phyloP scores from a whole-genome alignment of 2,888 invertebrate genomes.

The Chrysopilus asiliformis region DNA sequence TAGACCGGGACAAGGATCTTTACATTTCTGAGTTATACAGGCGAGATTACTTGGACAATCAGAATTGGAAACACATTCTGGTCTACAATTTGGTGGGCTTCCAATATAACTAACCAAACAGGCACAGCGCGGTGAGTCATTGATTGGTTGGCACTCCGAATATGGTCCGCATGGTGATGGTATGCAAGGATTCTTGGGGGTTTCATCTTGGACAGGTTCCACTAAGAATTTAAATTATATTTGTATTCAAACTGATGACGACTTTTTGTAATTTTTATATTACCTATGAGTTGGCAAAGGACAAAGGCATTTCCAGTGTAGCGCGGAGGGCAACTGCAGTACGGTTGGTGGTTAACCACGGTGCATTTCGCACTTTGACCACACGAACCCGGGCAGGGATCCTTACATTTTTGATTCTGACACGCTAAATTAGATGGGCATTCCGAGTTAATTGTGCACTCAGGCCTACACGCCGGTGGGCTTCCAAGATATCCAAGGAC shows the following conservation, averaged over 20 bases:
- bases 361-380: slow-evolving; percentile 57
- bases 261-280: slow-evolving; percentile 21
- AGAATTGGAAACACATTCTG: slow-evolving; percentile 64
- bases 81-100: slow-evolving; percentile 53
- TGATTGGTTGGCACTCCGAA: slow-evolving; percentile 41
- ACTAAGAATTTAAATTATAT: neutral
- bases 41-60: slow-evolving; percentile 56
- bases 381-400: slow-evolving; percentile 67
- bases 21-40: slow-evolving; percentile 61
- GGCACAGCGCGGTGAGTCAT: slow-evolving; percentile 57
- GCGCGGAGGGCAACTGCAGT: slow-evolving; percentile 56
- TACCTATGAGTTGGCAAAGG: slow-evolving; percentile 49
- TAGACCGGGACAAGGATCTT: slow-evolving; percentile 56
- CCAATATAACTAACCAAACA: slow-evolving; percentile 54
- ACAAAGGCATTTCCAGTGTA: slow-evolving; percentile 64
- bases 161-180: slow-evolving; percentile 43
- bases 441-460: slow-evolving; percentile 66
- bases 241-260: neutral
- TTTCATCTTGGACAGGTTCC: slow-evolving; percentile 21
- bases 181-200: slow-evolving; percentile 35
- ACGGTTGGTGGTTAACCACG: slow-evolving; percentile 64
- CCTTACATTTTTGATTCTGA: slow-evolving; percentile 62
- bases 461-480: slow-evolving; percentile 64
- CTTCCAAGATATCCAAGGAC: slow-evolving; percentile 55
- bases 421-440: slow-evolving; percentile 63